phyloP scores from a whole-genome alignment of 2,888 invertebrate species.

The Cephalotes varians region DNA sequence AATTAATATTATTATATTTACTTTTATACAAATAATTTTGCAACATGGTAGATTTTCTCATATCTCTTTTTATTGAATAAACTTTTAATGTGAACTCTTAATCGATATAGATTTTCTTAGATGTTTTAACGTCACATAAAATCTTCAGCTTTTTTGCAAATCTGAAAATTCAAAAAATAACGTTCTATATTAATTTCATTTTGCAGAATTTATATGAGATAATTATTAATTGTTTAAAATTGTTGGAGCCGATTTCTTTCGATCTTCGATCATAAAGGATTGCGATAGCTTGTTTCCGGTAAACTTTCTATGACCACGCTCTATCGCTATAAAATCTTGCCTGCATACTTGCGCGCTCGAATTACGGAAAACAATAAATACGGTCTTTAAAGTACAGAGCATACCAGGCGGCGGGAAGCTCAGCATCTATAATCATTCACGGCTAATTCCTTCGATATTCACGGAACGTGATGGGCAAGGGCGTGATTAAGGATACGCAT shows the following conservation, averaged over 20 bases:
- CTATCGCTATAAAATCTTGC: conserved; percentile 43
- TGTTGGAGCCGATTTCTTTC: background rate
- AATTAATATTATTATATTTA: background rate
- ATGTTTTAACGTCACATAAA: background rate
- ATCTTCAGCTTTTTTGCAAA: background rate
- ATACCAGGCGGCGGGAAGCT: conserved; percentile 3
- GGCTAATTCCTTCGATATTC: conserved; percentile 55
- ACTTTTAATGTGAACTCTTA: too few relatives aligned
- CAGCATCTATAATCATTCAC: conserved; percentile 44
- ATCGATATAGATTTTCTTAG: background rate
- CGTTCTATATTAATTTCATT: conserved; percentile 8
- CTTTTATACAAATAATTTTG: background rate
- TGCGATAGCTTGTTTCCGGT: background rate
- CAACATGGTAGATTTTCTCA: background rate
- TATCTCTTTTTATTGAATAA: background rate
- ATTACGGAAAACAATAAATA: conserved; percentile 51
- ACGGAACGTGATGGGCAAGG: conserved; percentile 42
- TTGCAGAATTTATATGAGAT: background rate
- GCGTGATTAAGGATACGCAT: conserved; percentile 52
- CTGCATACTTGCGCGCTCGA: conserved; percentile 32
- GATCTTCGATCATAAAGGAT: background rate
- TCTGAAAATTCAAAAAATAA: background rate
- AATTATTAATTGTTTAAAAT: background rate
- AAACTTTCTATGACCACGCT: conserved; percentile 1
- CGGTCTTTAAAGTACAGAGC: conserved; percentile 22